phyloP scores from a whole-genome alignment of 1,140 invertebrate species.

The Drosophila mauritiana region DNA sequence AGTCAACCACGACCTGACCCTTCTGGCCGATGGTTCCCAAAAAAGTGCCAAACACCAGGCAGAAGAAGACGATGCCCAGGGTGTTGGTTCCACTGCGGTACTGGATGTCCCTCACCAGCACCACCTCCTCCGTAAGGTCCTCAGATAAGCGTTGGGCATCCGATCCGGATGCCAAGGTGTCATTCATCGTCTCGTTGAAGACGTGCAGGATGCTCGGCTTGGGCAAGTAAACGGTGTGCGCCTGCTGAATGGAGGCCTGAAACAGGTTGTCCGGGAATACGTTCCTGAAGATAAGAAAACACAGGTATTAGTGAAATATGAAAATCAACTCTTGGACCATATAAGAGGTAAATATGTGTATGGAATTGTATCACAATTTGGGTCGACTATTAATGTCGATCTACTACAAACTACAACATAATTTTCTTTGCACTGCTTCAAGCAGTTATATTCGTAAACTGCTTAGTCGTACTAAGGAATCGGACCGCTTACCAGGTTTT shows the following conservation, averaged over 20 bases:
- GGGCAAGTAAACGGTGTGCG: constrained; percentile 89
- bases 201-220: constrained; percentile 62
- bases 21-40: constrained; percentile 91
- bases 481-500: not conserved
- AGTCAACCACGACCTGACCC: constrained; percentile 91
- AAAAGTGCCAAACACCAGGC: constrained; percentile 93
- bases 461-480: not conserved
- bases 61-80: constrained; percentile 95
- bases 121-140: constrained; percentile 65
- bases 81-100: constrained; percentile 93
- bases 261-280: constrained; percentile 95
- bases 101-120: constrained; percentile 86
- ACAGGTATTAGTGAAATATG: not conserved
- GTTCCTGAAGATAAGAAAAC: constrained; percentile 87
- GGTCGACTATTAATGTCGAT: too few relatives aligned
- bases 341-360: not conserved
- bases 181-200: constrained; percentile 83
- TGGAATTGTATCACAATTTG: too few relatives aligned
- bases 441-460: not conserved
- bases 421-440: not conserved
- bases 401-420: too few relatives aligned
- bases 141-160: constrained; percentile 73
- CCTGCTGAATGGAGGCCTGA: constrained; percentile 93
- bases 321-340: not conserved
- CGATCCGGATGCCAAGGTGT: constrained; percentile 72